Conservation (phyloP, 2,888 invertebrate species). For the Volucella inanis region DNA sequence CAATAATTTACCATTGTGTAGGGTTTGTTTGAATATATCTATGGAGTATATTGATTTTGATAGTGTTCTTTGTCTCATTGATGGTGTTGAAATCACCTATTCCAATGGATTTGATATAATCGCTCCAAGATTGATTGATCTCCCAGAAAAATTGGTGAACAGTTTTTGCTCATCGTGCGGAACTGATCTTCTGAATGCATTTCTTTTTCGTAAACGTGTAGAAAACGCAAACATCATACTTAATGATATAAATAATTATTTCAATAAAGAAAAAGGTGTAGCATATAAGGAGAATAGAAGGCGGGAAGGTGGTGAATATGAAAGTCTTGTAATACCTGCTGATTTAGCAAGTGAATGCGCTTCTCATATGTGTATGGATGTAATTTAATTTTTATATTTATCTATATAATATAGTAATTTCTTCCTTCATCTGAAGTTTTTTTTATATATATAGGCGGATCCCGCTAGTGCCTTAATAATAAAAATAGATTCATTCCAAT, state of each 20-base stretch:
- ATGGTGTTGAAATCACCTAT: slow-evolving; percentile 41
- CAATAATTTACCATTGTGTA: slow-evolving; percentile 52
- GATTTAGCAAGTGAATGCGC: too few species aligned
- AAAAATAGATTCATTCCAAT: background rate
- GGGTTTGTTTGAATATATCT: slow-evolving; percentile 55
- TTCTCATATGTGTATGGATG: too few species aligned
- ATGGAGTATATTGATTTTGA: slow-evolving; percentile 64
- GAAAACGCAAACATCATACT: slow-evolving; percentile 41
- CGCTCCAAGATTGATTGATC: background rate
- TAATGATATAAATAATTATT: background rate
- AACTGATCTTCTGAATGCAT: slow-evolving; percentile 37
- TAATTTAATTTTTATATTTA: too few species aligned
- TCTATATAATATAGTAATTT: too few species aligned
- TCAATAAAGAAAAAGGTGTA: background rate
- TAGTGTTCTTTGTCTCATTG: slow-evolving; percentile 37
- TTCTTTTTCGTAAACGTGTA: slow-evolving; percentile 38
- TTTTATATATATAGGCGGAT: too few species aligned
- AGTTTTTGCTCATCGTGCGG: slow-evolving; percentile 33
- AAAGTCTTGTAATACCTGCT: too few species aligned
- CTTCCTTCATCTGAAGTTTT: too few species aligned
- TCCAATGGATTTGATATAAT: slow-evolving; percentile 33
- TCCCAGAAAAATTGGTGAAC: background rate
- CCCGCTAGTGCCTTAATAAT: too few species aligned
- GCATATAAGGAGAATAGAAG: background rate
- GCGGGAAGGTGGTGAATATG: background rate